Evolutionary conservation across 2,888 invertebrate species (phyloP).

Genomic region (Mythimna lalbum): DNA sequence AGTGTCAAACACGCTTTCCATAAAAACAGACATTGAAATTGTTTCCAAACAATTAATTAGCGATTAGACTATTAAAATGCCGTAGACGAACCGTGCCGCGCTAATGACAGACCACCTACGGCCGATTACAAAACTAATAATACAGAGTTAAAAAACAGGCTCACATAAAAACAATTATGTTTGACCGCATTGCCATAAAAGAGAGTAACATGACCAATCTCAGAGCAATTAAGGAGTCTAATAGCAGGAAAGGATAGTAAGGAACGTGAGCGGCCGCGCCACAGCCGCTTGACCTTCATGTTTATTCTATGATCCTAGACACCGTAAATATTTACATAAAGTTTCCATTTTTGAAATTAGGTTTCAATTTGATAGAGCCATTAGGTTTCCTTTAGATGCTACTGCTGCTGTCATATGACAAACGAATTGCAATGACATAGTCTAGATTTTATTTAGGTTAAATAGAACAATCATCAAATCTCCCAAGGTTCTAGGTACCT

Average conservation of each 20-base stretch:
- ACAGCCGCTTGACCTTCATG: conserved; percentile 65
- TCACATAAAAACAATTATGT: conserved; percentile 89
- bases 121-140: conserved; percentile 83
- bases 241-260: conserved; percentile 85
- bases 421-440: not conserved
- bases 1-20: conserved; percentile 63
- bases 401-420: too few species aligned
- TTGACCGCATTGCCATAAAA: conserved; percentile 89
- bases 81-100: conserved; percentile 74
- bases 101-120: conserved; percentile 86
- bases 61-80: conserved; percentile 80
- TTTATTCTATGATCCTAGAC: conserved; percentile 71
- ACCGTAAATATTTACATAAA: conserved; percentile 62
- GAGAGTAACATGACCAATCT: conserved; percentile 87
- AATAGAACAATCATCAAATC: not conserved
- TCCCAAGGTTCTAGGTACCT: too few species aligned
- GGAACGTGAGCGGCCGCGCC: conserved; percentile 75
- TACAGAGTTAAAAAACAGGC: conserved; percentile 82
- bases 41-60: conserved; percentile 72
- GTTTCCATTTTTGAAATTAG: conserved; percentile 56
- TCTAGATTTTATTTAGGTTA: conserved; percentile 13
- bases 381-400: conserved; percentile 42
- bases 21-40: conserved; percentile 62
- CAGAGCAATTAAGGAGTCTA: conserved; percentile 88
- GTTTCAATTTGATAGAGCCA: conserved; percentile 42